Evolutionary conservation across 2,797 vertebrate species (phyloP).

Genomic region (Dendrocincla tyrannina): DNA sequence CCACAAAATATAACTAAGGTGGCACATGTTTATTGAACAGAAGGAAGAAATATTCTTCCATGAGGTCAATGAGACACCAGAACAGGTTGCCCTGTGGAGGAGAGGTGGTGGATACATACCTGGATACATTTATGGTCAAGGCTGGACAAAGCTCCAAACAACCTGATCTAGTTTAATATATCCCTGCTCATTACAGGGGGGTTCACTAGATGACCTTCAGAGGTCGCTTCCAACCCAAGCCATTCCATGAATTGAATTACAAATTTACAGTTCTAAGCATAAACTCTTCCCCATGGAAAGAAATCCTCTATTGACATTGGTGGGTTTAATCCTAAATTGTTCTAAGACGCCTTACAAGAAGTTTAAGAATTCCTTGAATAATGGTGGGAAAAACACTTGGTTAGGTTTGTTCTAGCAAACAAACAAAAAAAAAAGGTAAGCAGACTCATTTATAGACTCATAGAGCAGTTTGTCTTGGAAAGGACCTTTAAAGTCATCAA

Average conservation of each 20-base stretch:
- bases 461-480: background rate
- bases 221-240: background rate
- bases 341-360: background rate
- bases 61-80: background rate
- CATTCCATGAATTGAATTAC: background rate
- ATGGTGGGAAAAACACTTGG: background rate
- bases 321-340: background rate
- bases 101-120: no score
- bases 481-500: background rate
- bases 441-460: background rate
- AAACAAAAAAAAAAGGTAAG: background rate
- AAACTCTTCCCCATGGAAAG: background rate
- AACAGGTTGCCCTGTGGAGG: background rate
- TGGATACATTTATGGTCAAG: background rate
- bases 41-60: background rate
- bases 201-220: background rate
- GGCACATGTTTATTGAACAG: background rate
- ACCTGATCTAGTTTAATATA: background rate
- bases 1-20: background rate
- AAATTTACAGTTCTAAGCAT: background rate
- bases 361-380: background rate
- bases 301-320: background rate
- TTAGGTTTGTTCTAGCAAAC: background rate
- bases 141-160: fast-evolving
- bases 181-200: background rate